phyloP scores from a whole-genome alignment of 2,113 vertebrate genomes.

The Chionodraco myersi region DNA sequence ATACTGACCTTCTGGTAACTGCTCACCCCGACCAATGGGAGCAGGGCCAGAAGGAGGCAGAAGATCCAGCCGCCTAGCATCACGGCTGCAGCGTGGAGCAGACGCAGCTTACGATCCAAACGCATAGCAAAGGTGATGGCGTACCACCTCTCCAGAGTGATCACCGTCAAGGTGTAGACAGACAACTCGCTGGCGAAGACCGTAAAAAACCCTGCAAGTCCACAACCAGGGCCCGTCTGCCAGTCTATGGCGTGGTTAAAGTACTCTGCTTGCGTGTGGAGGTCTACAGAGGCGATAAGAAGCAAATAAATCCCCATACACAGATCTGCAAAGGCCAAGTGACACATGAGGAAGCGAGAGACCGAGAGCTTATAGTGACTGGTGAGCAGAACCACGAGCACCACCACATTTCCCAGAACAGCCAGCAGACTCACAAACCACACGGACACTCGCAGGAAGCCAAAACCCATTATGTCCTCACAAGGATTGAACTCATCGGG shows the following conservation, averaged over 20 bases:
- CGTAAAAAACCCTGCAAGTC: slow-evolving; percentile 93
- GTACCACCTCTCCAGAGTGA: slow-evolving; percentile 97
- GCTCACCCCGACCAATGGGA: slow-evolving; percentile 95
- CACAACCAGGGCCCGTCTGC: slow-evolving; percentile 95
- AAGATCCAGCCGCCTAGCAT: slow-evolving; percentile 94
- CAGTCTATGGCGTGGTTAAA: slow-evolving; percentile 98
- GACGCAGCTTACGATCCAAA: slow-evolving; percentile 90
- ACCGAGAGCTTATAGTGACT: slow-evolving; percentile 97
- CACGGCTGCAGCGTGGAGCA: slow-evolving; percentile 86
- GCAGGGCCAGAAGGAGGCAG: slow-evolving; percentile 89
- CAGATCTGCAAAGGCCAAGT: slow-evolving; percentile 95
- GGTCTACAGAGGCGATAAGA: slow-evolving; percentile 94
- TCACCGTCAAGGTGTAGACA: slow-evolving; percentile 91
- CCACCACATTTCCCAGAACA: slow-evolving; percentile 91
- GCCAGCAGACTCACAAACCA: slow-evolving; percentile 98
- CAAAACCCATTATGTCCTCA: slow-evolving; percentile 97
- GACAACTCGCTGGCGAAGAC: slow-evolving; percentile 96
- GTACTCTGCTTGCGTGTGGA: slow-evolving; percentile 92
- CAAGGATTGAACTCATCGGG: slow-evolving; percentile 98
- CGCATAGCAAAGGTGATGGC: slow-evolving; percentile 97
- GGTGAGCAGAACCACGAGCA: slow-evolving; percentile 93
- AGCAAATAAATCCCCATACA: slow-evolving; percentile 98
- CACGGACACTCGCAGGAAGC: slow-evolving; percentile 91
- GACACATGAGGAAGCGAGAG: slow-evolving; percentile 97
- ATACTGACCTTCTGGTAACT: slow-evolving; percentile 98